Evolutionary conservation across 1,140 invertebrate species (phyloP).

Genomic region (Mercenaria mercenaria): DNA sequence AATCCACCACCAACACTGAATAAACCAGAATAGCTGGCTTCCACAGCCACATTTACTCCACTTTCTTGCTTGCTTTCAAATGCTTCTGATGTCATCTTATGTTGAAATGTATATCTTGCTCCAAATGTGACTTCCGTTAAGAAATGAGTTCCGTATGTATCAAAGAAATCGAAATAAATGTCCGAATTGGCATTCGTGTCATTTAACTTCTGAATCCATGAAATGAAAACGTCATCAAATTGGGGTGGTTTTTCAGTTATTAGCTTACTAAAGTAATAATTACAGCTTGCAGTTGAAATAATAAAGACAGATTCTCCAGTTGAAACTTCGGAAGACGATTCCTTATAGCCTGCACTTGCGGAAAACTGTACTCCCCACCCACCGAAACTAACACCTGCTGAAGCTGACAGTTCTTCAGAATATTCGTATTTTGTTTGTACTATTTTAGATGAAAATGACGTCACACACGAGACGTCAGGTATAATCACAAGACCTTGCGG

Average conservation of each 20-base stretch:
- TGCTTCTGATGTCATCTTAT: not conserved
- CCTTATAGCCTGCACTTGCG: constrained; percentile 53
- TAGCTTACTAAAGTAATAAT: constrained; percentile 56
- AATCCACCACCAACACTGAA: not conserved
- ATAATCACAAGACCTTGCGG: not conserved
- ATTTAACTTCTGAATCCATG: not conserved
- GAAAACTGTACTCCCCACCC: constrained; percentile 51
- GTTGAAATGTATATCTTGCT: not conserved
- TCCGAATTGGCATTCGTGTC: not conserved
- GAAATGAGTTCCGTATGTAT: not conserved
- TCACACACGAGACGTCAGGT: not conserved
- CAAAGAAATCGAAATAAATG: not conserved
- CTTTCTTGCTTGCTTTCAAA: not conserved
- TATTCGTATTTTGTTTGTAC: not conserved
- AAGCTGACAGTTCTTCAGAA: not conserved
- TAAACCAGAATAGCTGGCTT: not conserved
- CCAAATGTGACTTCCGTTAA: not conserved
- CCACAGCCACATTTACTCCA: not conserved
- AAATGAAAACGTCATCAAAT: constrained; percentile 19
- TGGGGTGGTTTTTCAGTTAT: not conserved
- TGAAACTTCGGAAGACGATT: constrained; percentile 15
- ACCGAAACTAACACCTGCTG: not conserved
- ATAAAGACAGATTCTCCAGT: constrained; percentile 55
- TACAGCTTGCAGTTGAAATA: constrained; percentile 43
- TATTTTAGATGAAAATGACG: not conserved